Percentiles rank a stretch among this genome's conserved stretches.
These are phyloP conservation scores for Junonia oenone DNA, from an alignment of 2,888 invertebrate species.

Conservation along the genomic window DNA sequence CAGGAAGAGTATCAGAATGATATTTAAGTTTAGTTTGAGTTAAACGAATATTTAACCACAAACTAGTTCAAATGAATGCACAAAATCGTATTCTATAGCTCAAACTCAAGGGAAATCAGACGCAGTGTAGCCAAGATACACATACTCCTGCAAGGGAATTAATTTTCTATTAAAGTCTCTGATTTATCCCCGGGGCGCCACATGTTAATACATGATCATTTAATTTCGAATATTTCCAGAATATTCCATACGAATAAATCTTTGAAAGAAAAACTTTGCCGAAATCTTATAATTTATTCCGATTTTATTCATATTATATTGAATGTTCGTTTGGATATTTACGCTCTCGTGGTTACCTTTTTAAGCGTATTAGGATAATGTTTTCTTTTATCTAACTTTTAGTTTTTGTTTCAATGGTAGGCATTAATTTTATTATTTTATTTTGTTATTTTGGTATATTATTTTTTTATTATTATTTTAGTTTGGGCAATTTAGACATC, in stretches of 20 bases:
- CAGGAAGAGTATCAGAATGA: no score
- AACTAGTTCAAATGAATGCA: background rate
- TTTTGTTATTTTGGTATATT: no score
- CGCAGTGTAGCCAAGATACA: background rate
- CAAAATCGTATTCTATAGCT: background rate
- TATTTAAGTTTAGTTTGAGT: no score
- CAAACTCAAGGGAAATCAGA: background rate
- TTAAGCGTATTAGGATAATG: no score
- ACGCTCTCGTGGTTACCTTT: no score
- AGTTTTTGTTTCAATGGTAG: no score
- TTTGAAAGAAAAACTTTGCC: conserved; percentile 3
- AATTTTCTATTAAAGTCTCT: no score
- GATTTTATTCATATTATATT: background rate
- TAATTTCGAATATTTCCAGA: conserved; percentile 15
- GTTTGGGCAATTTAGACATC: no score
- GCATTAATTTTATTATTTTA: no score
- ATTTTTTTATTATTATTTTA: no score
- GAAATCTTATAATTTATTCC: background rate
- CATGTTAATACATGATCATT: conserved; percentile 1
- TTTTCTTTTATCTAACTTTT: no score
- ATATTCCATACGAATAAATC: conserved; percentile 17
- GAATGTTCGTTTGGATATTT: background rate
- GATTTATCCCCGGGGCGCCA: no score
- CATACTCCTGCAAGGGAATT: background rate
- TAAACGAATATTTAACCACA: background rate